Base-by-base conservation (phyloP, 2,113 vertebrate species). In the Sebastes fasciatus region DNA sequence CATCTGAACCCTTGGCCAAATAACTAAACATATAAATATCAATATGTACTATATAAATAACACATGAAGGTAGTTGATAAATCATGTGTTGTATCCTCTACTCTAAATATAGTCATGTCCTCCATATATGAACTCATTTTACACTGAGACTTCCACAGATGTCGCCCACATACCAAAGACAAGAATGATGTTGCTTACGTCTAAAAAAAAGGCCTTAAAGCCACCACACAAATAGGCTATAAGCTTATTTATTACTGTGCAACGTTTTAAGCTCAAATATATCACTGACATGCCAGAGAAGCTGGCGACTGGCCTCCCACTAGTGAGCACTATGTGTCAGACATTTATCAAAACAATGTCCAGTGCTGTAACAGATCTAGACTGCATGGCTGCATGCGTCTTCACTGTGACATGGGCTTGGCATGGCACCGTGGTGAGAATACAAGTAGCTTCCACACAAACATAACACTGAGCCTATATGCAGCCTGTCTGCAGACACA, bases 391-490 rank as follows among this genome's bases (percentile, higher is more conserved):
- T 55, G 34, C 55, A 17, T 74, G 75, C 4, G 21, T 65, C 51
- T 45, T 72, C 19, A 34, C 64, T 43, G 64, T 46, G 48, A 67
- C 13, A 60, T 12, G 61, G 19, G 54, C 16, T 43, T 26, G n/a
- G 19, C 34, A 43, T 26, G 60, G 46, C 63, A 55, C 26, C 1
- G 79, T 11, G 65, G 67, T 11, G 75, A 79, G 65, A 64, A 68
- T 16, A 68, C 26, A 68, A 49, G 34, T 69, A 52, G 75, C 68
- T 40, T 74, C 4, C 17, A 79, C 73, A 74, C 65, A 80, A 69
- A 89, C 77, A 75, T 13, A 51, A 60, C 58, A 68, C 54, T 0
- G 23, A 64, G 57, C 67, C 88, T 91, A 87, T 91, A 88, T 84
- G 40, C 19, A 55, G 82, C 48, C 10, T 0, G 43, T 67, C 21